A percentile compares a stretch with the other conserved stretches of the same genome.
Evolutionary conservation across 2,888 invertebrate species (phyloP).

Genomic region (Eumerus sabulonum): DNA sequence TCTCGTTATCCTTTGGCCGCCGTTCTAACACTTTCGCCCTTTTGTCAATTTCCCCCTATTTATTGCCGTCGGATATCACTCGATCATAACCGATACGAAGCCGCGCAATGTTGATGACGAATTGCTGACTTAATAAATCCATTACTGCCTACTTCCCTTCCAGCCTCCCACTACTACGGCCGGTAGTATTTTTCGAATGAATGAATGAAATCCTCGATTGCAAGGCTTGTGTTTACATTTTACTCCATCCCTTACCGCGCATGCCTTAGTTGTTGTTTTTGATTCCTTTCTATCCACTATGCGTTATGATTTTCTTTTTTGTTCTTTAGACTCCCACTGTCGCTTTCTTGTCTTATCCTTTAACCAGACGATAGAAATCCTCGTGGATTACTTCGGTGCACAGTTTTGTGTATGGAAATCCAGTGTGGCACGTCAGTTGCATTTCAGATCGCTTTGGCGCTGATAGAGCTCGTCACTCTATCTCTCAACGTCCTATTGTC

Average conservation of each 20-base stretch:
- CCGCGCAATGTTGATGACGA: slow-evolving; percentile 20
- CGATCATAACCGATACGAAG: slow-evolving; percentile 35
- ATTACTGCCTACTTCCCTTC: no score
- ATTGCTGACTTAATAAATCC: slow-evolving; percentile 8
- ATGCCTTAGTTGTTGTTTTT: slow-evolving; percentile 46
- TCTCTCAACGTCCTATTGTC: slow-evolving; percentile 12
- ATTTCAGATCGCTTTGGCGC: slow-evolving; percentile 53
- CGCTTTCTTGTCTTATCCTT: slow-evolving; percentile 44
- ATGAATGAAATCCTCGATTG: slow-evolving; percentile 61
- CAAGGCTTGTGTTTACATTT: slow-evolving; percentile 52
- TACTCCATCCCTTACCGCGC: slow-evolving; percentile 47
- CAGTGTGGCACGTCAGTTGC: slow-evolving; percentile 67
- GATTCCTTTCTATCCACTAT: no score
- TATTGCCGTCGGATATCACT: slow-evolving; percentile 9
- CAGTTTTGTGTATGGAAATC: slow-evolving; percentile 60
- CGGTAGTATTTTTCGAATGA: slow-evolving; percentile 6
- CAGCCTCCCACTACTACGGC: neutral
- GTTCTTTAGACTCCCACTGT: no score
- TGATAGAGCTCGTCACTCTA: slow-evolving; percentile 40
- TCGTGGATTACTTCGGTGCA: slow-evolving; percentile 64
- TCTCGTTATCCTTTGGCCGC: slow-evolving; percentile 1
- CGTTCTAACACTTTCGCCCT: slow-evolving; percentile 19
- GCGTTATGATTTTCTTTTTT: slow-evolving; percentile 4
- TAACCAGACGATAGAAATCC: slow-evolving; percentile 52
- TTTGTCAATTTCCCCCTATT: slow-evolving; percentile 18